These are phyloP conservation scores for Ageneiosus marmoratus DNA, from an alignment of 2,113 vertebrate species.

Conservation along the genomic window DNA sequence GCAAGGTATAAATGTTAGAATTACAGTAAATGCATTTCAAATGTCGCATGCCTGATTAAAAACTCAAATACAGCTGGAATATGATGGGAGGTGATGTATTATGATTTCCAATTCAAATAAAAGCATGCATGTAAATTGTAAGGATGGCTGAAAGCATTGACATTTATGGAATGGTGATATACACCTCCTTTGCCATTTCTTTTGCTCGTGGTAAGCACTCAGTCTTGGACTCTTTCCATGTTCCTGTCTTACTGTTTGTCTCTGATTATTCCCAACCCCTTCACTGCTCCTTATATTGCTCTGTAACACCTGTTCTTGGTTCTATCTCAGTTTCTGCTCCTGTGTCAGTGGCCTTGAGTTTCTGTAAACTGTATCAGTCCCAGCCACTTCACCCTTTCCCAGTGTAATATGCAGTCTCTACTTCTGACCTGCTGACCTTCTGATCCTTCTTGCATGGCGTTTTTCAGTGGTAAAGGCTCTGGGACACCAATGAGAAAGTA, in stretches of 20 bases:
- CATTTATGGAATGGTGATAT: slow-evolving; percentile 28
- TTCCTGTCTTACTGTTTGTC: not conserved
- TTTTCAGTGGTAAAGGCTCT: not conserved
- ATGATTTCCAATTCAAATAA: slow-evolving; percentile 50
- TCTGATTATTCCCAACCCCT: not conserved
- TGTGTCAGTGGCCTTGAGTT: not conserved
- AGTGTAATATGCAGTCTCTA: not conserved
- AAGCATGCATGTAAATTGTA: slow-evolving; percentile 42
- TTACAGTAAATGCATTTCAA: slow-evolving; percentile 50
- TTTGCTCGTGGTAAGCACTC: not conserved
- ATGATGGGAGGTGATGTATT: slow-evolving; percentile 28
- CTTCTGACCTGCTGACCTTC: not conserved
- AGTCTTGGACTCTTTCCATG: not conserved
- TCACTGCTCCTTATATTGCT: not conserved
- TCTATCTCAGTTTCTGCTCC: not conserved
- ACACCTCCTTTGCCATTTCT: not conserved
- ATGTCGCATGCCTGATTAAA: slow-evolving; percentile 48
- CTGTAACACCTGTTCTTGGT: not conserved
- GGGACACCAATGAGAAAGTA: not conserved
- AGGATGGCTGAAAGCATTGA: not conserved
- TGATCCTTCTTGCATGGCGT: not conserved
- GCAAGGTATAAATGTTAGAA: slow-evolving; percentile 26
- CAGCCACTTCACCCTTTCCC: not conserved
- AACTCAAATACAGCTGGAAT: slow-evolving; percentile 7
- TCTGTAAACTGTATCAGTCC: not conserved